Percentiles rank a stretch among this genome's conserved stretches.
Conservation (phyloP, 2,797 vertebrate species). For the Alca torda region DNA sequence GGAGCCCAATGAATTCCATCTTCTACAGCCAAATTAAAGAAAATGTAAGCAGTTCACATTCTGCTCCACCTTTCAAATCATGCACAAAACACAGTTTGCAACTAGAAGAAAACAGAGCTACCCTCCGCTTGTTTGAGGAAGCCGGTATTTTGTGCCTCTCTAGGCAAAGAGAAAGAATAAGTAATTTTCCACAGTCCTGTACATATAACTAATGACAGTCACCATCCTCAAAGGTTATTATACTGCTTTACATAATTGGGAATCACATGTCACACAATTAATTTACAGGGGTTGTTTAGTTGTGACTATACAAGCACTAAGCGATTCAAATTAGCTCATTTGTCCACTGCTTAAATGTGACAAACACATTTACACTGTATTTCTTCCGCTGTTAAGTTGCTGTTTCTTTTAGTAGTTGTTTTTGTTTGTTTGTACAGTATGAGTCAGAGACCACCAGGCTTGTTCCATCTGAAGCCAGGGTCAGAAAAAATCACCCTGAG, state of each 20-base stretch:
- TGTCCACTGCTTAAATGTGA: slow-evolving; percentile 64
- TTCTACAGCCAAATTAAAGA: slow-evolving; percentile 71
- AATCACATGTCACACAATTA: slow-evolving; percentile 52
- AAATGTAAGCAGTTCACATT: slow-evolving; percentile 69
- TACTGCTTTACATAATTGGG: slow-evolving; percentile 58
- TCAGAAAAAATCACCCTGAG: slow-evolving; percentile 34
- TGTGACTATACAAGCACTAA: slow-evolving; percentile 33
- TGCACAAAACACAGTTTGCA: slow-evolving; percentile 45
- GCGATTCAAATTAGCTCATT: slow-evolving; percentile 57
- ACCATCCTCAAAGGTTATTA: slow-evolving; percentile 61
- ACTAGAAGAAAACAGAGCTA: slow-evolving; percentile 21
- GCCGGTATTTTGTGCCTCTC: slow-evolving; percentile 15
- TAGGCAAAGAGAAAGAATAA: slow-evolving; percentile 59
- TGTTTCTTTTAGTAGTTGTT: slow-evolving; percentile 10
- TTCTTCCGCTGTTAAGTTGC: slow-evolving; percentile 5
- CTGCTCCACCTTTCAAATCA: slow-evolving; percentile 69
- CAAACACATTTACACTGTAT: slow-evolving; percentile 43
- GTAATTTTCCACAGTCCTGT: slow-evolving; percentile 52
- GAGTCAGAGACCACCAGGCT: slow-evolving; percentile 65
- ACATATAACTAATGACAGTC: slow-evolving; percentile 58
- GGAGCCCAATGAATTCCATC: slow-evolving; percentile 65
- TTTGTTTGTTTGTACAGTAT: slow-evolving; percentile 45
- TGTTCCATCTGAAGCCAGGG: slow-evolving; percentile 37
- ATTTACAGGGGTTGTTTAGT: slow-evolving; percentile 56
- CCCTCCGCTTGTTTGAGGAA: slow-evolving; percentile 28